Conservation (phyloP, 2,797 vertebrate species). For the Megalops cyprinoides region DNA sequence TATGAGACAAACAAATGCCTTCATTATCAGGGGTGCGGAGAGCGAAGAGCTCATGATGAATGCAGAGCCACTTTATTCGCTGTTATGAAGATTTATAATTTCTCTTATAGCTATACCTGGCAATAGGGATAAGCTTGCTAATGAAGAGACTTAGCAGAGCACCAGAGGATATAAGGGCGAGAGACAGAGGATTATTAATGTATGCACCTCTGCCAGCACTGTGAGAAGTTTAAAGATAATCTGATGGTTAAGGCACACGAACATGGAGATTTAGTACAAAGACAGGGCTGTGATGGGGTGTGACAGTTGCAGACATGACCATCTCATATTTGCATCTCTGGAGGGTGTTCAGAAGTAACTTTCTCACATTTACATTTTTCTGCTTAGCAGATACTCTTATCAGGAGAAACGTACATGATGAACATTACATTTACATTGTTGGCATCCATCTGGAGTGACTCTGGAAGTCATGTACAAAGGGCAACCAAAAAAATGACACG, state of each 20-base stretch:
- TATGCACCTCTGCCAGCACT: neutral
- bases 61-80: neutral
- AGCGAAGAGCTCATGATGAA: constrained; percentile 14
- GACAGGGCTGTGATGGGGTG: neutral
- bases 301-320: neutral
- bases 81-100: constrained; percentile 29
- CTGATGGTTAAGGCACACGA: neutral
- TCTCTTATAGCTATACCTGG: constrained; percentile 7
- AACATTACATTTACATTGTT: no score
- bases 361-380: neutral
- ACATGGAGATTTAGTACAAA: no score
- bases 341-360: neutral
- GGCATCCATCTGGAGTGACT: no score
- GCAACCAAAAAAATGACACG: neutral
- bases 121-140: constrained; percentile 11
- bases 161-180: neutral
- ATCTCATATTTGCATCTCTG: neutral
- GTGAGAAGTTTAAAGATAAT: neutral
- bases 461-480: neutral
- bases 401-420: no score
- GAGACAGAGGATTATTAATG: neutral
- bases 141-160: constrained; percentile 14
- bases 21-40: constrained; percentile 24
- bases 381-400: neutral
- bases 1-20: neutral